phyloP scores from a whole-genome alignment of 2,888 invertebrate species.

The Tubiluchus corallicola region DNA sequence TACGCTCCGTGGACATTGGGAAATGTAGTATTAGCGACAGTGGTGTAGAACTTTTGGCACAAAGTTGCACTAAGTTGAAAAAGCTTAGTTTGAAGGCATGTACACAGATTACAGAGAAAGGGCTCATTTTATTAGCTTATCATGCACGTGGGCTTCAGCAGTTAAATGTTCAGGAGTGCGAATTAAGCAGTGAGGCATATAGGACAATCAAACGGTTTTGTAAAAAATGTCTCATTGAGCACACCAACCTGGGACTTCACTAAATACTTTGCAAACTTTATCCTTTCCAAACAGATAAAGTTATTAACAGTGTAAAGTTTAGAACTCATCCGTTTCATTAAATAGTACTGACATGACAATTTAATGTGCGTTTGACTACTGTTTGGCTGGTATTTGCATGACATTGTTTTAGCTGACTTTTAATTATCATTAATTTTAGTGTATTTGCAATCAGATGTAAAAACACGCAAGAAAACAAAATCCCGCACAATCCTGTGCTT shows the following conservation, averaged over 20 bases:
- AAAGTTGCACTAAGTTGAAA: constrained; percentile 54
- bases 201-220: constrained; percentile 79
- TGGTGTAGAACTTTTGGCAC: constrained; percentile 62
- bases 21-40: constrained; percentile 84
- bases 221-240: constrained; percentile 77
- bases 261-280: no score
- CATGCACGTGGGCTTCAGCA: constrained; percentile 74
- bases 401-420: no score
- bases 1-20: constrained; percentile 71
- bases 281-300: no score
- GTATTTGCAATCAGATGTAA: no score
- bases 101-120: constrained; percentile 72
- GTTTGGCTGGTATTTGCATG: no score
- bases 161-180: constrained; percentile 79
- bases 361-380: no score
- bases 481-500: no score
- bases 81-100: constrained; percentile 75
- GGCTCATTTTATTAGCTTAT: constrained; percentile 68
- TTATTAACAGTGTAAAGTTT: no score
- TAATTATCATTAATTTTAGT: no score
- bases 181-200: constrained; percentile 70
- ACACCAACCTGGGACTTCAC: constrained; percentile 83
- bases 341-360: no score
- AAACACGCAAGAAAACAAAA: no score
- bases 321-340: no score